Conservation (phyloP, 2,797 vertebrate species). For the Parauchenoglanis punctatus region DNA sequence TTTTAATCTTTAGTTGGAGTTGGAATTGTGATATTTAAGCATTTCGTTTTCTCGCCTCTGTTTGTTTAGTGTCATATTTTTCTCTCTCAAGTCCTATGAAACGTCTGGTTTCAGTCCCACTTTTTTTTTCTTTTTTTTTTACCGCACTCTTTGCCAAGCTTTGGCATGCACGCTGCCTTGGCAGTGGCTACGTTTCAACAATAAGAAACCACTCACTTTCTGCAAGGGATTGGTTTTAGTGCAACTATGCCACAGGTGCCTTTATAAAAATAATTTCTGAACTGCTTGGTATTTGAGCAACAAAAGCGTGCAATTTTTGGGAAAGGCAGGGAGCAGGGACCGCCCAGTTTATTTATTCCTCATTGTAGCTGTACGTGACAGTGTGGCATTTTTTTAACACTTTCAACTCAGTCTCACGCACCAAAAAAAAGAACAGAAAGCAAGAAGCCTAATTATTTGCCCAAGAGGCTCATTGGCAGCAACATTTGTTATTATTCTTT, state of each 20-base stretch:
- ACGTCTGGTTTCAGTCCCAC: conserved; percentile 22
- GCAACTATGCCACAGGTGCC: conserved; percentile 35
- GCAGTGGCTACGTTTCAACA: conserved; percentile 43
- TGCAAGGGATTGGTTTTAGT: conserved; percentile 41
- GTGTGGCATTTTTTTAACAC: background rate
- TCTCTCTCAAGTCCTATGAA: conserved; percentile 8
- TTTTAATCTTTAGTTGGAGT: background rate
- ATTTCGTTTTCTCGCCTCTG: background rate
- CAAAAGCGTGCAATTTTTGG: conserved; percentile 20
- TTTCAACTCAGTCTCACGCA: background rate
- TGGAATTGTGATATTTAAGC: background rate
- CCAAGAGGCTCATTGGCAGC: background rate
- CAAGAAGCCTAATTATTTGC: background rate
- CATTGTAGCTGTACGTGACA: conserved; percentile 2
- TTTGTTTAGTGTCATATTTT: conserved; percentile 9
- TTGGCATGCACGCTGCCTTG: conserved; percentile 11
- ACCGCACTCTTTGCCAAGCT: conserved; percentile 7
- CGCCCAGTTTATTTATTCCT: conserved; percentile 3
- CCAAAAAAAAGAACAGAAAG: background rate
- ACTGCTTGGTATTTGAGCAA: conserved; percentile 22
- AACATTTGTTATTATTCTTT: conserved; percentile 16
- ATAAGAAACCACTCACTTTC: conserved; percentile 37
- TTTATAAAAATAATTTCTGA: conserved; percentile 46
- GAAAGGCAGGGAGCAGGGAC: conserved; percentile 6
- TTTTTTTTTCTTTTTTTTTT: conserved; percentile 24